Conservation (phyloP, 2,888 invertebrate genomes). For the Dione vanillae region DNA sequence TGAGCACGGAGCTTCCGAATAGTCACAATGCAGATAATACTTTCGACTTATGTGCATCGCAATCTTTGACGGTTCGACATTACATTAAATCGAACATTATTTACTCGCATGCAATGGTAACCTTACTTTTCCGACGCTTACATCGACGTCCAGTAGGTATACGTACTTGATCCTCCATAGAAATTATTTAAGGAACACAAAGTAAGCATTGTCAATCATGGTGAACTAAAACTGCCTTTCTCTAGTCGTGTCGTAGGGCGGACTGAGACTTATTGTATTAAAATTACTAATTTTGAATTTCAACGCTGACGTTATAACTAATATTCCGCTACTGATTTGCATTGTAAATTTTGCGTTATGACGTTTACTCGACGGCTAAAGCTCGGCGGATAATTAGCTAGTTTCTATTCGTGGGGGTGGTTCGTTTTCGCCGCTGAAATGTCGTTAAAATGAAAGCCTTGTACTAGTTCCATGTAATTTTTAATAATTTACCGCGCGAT, state of each 20-base stretch:
- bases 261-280: constrained; percentile 82
- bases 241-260: constrained; percentile 75
- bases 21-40: constrained; percentile 71
- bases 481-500: constrained; percentile 49
- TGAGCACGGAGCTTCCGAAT: constrained; percentile 70
- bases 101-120: constrained; percentile 66
- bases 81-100: constrained; percentile 74
- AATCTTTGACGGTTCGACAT: constrained; percentile 68
- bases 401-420: constrained; percentile 79
- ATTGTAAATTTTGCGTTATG: constrained; percentile 81
- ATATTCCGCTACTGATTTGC: constrained; percentile 82
- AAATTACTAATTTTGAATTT: constrained; percentile 83
- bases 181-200: constrained; percentile 59
- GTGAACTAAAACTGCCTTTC: constrained; percentile 66
- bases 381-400: constrained; percentile 82
- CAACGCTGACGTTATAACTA: constrained; percentile 79
- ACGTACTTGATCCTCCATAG: constrained; percentile 81
- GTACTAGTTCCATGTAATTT: constrained; percentile 56
- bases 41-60: constrained; percentile 72
- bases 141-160: constrained; percentile 55
- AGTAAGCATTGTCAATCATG: constrained; percentile 62
- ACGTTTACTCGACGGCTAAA: constrained; percentile 76
- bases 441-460: constrained; percentile 68
- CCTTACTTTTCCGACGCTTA: constrained; percentile 56
- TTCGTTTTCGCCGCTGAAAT: constrained; percentile 60